A percentile compares a stretch with the other conserved stretches of the same genome.
Conservation (phyloP, 2,888 invertebrate species). For the Agrotis exclamationis region DNA sequence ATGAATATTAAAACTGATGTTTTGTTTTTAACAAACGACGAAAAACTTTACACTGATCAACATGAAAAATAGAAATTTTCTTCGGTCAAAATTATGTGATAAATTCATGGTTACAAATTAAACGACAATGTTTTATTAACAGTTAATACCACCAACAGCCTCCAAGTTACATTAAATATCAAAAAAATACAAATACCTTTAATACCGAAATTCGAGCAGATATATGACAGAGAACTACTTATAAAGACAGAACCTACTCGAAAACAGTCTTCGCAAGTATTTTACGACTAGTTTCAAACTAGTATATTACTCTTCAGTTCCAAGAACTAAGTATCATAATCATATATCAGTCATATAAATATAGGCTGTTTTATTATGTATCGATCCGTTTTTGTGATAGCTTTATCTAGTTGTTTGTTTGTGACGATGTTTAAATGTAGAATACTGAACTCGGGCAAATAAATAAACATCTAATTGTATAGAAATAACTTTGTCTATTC, state of each 20-base stretch:
- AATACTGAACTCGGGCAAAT: no score
- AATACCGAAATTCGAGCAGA: slow-evolving; percentile 1
- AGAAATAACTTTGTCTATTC: no score
- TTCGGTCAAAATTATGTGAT: no score
- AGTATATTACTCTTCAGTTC: slow-evolving; percentile 9
- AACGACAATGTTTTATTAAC: no score
- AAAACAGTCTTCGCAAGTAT: slow-evolving; percentile 21
- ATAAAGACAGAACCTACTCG: slow-evolving; percentile 12
- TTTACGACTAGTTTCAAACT: slow-evolving; percentile 24
- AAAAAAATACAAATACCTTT: background rate
- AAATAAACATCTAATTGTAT: no score
- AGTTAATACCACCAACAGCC: background rate
- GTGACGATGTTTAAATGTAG: no score
- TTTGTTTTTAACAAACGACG: no score
- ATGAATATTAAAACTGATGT: no score
- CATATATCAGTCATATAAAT: slow-evolving; percentile 10
- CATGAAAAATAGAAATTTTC: no score
- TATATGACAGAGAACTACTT: slow-evolving; percentile 24
- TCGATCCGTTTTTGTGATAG: background rate
- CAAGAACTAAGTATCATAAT: background rate
- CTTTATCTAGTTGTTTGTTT: background rate
- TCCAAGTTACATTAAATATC: background rate
- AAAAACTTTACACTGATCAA: no score
- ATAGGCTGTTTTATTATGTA: slow-evolving; percentile 1
- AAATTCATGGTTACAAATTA: no score